Conservation (phyloP, 2,113 vertebrate genomes). For the Siphamia tubifer region DNA sequence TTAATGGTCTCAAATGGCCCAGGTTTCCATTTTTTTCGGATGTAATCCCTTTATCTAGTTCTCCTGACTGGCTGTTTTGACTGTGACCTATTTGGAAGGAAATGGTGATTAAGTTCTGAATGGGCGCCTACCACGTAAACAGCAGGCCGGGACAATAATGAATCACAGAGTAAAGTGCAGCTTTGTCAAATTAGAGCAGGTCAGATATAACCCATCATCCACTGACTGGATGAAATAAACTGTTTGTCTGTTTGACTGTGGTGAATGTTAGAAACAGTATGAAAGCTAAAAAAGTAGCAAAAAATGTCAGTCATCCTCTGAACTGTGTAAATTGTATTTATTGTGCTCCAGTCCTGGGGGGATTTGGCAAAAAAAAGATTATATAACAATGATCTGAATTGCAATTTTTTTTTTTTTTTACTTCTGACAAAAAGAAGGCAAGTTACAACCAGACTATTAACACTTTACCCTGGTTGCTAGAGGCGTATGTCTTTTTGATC, state of each 20-base stretch:
- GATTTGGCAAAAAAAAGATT: no score
- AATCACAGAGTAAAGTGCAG: conserved; percentile 20
- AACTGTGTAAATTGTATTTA: no score
- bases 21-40: not conserved
- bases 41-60: conserved; percentile 55
- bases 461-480: no score
- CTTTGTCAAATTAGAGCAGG: not conserved
- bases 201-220: not conserved
- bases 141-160: conserved; percentile 16
- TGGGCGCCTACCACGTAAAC: conserved; percentile 34
- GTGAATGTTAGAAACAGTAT: not conserved
- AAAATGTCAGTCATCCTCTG: no score
- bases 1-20: conserved; percentile 14
- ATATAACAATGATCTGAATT: no score
- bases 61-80: conserved; percentile 26
- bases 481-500: no score
- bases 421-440: no score
- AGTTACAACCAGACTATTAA: no score
- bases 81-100: conserved; percentile 71
- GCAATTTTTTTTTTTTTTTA: no score
- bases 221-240: not conserved
- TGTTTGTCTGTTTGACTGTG: not conserved
- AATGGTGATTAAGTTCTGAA: conserved; percentile 53
- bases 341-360: no score
- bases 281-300: no score